Evolutionary conservation across 2,113 vertebrate species (phyloP).

Genomic region (Sisor rabdophorus): DNA sequence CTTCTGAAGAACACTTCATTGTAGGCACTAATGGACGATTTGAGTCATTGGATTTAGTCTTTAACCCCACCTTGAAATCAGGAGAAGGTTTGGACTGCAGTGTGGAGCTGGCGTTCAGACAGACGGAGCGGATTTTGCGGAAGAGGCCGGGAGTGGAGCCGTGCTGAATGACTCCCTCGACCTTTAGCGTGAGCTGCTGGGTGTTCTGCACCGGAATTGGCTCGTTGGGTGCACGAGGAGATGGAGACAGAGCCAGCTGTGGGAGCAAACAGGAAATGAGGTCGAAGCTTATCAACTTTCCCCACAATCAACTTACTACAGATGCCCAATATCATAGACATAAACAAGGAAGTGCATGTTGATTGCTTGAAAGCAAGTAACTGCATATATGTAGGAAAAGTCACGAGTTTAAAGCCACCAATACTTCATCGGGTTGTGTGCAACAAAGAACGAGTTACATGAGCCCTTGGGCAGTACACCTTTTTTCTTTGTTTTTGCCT

Average conservation of each 20-base stretch:
- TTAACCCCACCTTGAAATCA: constrained; percentile 81
- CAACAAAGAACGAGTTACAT: too few relatives aligned
- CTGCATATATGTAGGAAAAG: too few relatives aligned
- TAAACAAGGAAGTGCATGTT: too few relatives aligned
- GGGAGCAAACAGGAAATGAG: neutral
- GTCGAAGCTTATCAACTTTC: neutral
- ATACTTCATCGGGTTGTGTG: too few relatives aligned
- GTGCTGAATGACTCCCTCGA: constrained; percentile 95
- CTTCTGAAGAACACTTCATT: neutral
- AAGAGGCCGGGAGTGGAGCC: constrained; percentile 91
- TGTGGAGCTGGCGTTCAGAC: constrained; percentile 86
- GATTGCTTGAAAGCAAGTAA: too few relatives aligned
- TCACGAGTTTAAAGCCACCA: too few relatives aligned
- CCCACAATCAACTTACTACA: neutral
- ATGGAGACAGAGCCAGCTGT: constrained; percentile 91
- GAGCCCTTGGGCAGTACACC: too few relatives aligned
- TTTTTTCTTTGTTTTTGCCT: too few relatives aligned
- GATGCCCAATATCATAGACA: neutral
- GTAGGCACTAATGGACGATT: neutral
- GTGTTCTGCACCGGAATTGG: constrained; percentile 92
- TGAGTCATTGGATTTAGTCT: neutral
- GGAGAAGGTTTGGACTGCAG: constrained; percentile 88
- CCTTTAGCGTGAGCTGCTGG: constrained; percentile 90
- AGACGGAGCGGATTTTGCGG: constrained; percentile 92
- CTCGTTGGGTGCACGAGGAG: constrained; percentile 86